phyloP scores from a whole-genome alignment of 2,888 invertebrate genomes.

The Drosophila sordidula region DNA sequence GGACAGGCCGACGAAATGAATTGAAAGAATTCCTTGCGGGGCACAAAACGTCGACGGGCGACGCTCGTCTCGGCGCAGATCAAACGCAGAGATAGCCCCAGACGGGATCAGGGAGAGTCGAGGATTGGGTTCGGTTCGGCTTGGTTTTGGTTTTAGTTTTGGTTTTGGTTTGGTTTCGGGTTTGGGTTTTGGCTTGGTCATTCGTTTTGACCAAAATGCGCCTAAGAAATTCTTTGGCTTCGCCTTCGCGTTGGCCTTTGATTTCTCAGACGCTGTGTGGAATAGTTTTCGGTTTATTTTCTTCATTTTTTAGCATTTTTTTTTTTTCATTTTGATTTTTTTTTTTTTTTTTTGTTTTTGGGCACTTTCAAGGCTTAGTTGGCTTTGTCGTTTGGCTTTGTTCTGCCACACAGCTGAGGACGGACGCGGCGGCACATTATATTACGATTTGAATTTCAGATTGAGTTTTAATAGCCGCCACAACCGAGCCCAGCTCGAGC shows the following conservation, averaged over 20 bases:
- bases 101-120: slow-evolving; percentile 9
- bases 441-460: slow-evolving; percentile 80
- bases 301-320: slow-evolving; percentile 2
- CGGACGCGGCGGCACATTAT: slow-evolving; percentile 49
- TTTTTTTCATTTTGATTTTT: neutral
- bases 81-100: slow-evolving; percentile 68
- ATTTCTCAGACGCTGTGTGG: slow-evolving; percentile 58
- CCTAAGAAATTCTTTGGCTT: slow-evolving; percentile 68
- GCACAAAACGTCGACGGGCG: slow-evolving; percentile 66
- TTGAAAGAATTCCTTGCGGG: slow-evolving; percentile 78
- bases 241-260: slow-evolving; percentile 53
- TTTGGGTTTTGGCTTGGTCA: slow-evolving; percentile 13
- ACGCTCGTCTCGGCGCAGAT: slow-evolving; percentile 56
- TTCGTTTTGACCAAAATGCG: slow-evolving; percentile 56
- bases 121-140: neutral
- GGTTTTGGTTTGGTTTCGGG: slow-evolving; percentile 7
- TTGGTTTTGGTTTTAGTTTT: neutral
- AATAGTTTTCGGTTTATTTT: slow-evolving; percentile 58
- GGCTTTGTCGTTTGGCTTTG: slow-evolving; percentile 62
- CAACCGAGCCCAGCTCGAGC: slow-evolving; percentile 25
- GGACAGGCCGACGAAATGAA: slow-evolving; percentile 60
- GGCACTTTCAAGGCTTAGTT: slow-evolving; percentile 60
- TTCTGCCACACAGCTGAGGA: slow-evolving; percentile 28
- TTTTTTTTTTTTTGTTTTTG: slow-evolving; percentile 23
- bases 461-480: slow-evolving; percentile 76